Evolutionary conservation across 2,797 vertebrate species (phyloP).

Genomic region (Hypotaenidia philippensis): DNA sequence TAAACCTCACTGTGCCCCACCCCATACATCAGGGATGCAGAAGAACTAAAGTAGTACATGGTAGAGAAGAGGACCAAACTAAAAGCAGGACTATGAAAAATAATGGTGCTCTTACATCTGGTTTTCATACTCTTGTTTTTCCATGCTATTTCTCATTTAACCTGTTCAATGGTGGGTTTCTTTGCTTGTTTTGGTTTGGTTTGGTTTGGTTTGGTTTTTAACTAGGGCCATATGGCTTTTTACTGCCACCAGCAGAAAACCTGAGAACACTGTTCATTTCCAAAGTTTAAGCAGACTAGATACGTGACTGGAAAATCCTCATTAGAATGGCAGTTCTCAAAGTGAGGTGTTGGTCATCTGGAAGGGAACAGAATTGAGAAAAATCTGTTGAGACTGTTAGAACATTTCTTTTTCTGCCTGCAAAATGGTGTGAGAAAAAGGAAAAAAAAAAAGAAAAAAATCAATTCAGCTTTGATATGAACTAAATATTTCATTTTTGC

Average conservation of each 20-base stretch:
- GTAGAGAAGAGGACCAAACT: not conserved
- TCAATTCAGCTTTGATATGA: not conserved
- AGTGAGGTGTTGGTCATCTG: not conserved
- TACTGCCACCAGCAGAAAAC: not conserved
- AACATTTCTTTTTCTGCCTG: not conserved
- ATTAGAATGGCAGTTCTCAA: not conserved
- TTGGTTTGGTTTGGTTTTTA: not conserved
- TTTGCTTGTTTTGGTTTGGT: too few relatives aligned
- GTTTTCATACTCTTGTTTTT: not conserved
- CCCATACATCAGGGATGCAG: not conserved
- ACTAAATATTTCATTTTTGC: not conserved
- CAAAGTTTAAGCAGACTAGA: not conserved
- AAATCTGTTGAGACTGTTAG: not conserved
- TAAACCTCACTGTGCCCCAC: not conserved
- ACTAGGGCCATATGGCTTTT: not conserved
- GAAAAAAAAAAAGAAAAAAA: not conserved
- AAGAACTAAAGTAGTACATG: not conserved
- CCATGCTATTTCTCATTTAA: not conserved
- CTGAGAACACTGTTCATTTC: not conserved
- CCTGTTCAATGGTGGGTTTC: not conserved
- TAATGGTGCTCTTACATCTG: not conserved
- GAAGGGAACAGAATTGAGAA: not conserved
- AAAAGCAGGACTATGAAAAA: not conserved
- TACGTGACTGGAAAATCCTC: not conserved
- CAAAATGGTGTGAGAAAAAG: not conserved